Evolutionary conservation across 2,888 invertebrate species (phyloP).

Genomic region (Lasioglossum malachurum): DNA sequence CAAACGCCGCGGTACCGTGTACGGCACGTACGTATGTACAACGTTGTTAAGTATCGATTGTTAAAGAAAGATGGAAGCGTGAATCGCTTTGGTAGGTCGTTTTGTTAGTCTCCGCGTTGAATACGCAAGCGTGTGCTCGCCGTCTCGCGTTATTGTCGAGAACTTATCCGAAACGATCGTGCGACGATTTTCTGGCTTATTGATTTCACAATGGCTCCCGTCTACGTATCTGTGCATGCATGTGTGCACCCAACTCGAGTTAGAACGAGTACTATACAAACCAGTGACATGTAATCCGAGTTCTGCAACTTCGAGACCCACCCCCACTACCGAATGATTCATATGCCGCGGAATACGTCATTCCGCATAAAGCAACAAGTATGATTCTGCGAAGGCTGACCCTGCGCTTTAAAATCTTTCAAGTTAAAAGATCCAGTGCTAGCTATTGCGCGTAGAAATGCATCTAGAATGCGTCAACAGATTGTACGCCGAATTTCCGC

Average conservation of each 20-base stretch:
- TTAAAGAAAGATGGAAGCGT: conserved; percentile 40
- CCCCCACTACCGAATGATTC: not conserved
- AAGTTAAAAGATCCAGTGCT: not conserved
- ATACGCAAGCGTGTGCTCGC: conserved; percentile 39
- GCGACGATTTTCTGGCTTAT: conserved; percentile 64
- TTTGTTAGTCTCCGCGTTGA: conserved; percentile 47
- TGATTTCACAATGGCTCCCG: conserved; percentile 82
- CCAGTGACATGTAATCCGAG: not conserved
- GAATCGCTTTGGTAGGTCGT: conserved; percentile 32
- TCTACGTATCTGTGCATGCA: conserved; percentile 77
- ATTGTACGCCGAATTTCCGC: not conserved
- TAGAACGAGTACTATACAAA: conserved; percentile 25
- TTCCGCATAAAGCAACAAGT: conserved; percentile 3
- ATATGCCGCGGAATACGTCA: not conserved
- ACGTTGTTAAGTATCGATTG: conserved; percentile 31
- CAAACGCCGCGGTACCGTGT: conserved; percentile 6
- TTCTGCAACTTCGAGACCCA: not conserved
- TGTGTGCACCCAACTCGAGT: conserved; percentile 82
- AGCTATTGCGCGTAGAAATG: not conserved
- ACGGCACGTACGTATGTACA: not conserved
- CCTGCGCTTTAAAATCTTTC: not conserved
- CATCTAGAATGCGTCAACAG: not conserved
- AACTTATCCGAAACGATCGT: conserved; percentile 15
- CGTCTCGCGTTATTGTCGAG: conserved; percentile 20
- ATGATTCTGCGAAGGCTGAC: not conserved